Conservation (phyloP, 2,797 vertebrate species). For the Heteromormyrus szaboi region DNA sequence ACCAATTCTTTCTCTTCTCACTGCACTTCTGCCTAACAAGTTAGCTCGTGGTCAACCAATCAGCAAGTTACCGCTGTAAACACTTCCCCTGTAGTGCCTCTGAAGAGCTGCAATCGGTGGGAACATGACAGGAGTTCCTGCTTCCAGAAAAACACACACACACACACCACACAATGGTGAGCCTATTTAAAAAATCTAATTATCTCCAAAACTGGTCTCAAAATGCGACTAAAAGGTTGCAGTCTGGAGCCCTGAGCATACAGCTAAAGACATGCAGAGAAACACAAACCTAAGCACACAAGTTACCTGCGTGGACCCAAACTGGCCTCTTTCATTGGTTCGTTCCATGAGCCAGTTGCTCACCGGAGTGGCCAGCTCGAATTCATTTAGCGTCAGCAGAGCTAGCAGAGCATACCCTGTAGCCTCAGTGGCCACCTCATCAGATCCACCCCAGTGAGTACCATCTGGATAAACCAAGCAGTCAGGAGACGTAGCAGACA, state of each 20-base stretch:
- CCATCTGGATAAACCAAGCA: neutral
- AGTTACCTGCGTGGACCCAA: slow-evolving; percentile 20
- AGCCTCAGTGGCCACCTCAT: neutral
- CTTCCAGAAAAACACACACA: neutral
- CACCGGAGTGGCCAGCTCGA: neutral
- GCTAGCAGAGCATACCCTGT: slow-evolving; percentile 26
- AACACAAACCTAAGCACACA: neutral
- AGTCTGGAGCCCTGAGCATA: neutral
- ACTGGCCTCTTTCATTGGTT: slow-evolving; percentile 12
- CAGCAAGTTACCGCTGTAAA: too few relatives aligned
- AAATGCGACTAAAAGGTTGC: neutral
- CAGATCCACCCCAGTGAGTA: neutral
- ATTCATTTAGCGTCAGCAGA: neutral
- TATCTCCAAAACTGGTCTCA: neutral
- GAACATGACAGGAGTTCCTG: too few relatives aligned
- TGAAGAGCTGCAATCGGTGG: too few relatives aligned
- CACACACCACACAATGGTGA: neutral
- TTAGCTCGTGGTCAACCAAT: too few relatives aligned
- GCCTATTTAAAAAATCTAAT: neutral
- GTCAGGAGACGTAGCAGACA: neutral
- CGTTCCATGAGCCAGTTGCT: slow-evolving; percentile 15
- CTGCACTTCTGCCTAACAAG: too few relatives aligned
- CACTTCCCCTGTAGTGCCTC: too few relatives aligned
- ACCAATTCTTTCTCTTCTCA: too few relatives aligned
- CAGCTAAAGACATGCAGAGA: neutral